A percentile compares a stretch with the other conserved stretches of the same genome.
phyloP scores from a whole-genome alignment of 1,140 invertebrate species.

The Lasaia peninsularis region DNA sequence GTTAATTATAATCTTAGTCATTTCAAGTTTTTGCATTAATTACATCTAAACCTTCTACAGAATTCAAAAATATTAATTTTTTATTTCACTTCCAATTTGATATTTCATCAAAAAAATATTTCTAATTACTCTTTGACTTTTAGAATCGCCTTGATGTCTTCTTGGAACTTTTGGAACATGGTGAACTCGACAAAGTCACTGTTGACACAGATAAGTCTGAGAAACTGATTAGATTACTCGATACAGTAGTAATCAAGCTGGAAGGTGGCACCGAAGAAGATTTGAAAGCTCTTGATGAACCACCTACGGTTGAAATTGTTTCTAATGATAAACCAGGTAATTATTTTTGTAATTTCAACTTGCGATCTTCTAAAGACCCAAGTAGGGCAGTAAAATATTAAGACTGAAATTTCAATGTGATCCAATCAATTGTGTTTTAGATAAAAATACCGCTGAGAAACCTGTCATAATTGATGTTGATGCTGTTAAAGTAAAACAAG shows the following conservation, averaged over 20 bases:
- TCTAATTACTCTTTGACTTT: constrained; percentile 12
- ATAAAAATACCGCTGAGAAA: constrained; percentile 76
- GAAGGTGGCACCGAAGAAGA: constrained; percentile 98
- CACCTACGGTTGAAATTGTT: constrained; percentile 37
- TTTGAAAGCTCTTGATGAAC: constrained; percentile 88
- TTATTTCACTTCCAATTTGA: too few relatives aligned
- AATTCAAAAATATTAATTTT: too few relatives aligned
- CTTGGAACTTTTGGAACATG: constrained; percentile 87
- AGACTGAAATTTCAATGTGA: neutral
- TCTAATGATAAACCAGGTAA: constrained; percentile 57
- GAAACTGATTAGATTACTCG: constrained; percentile 91
- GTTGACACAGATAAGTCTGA: constrained; percentile 94
- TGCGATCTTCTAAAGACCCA: too few relatives aligned
- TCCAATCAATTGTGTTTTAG: constrained; percentile 32
- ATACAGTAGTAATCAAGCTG: constrained; percentile 97
- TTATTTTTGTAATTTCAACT: too few relatives aligned
- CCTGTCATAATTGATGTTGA: constrained; percentile 63
- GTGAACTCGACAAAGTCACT: constrained; percentile 85
- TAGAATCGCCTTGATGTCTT: constrained; percentile 95
- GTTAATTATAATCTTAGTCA: too few relatives aligned
- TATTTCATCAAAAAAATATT: neutral
- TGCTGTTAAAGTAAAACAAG: constrained; percentile 62
- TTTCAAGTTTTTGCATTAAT: too few relatives aligned
- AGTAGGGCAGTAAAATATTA: neutral
- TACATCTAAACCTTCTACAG: too few relatives aligned